Evolutionary conservation across 2,113 vertebrate genomes (phyloP).

Genomic region (Gallinago media): DNA sequence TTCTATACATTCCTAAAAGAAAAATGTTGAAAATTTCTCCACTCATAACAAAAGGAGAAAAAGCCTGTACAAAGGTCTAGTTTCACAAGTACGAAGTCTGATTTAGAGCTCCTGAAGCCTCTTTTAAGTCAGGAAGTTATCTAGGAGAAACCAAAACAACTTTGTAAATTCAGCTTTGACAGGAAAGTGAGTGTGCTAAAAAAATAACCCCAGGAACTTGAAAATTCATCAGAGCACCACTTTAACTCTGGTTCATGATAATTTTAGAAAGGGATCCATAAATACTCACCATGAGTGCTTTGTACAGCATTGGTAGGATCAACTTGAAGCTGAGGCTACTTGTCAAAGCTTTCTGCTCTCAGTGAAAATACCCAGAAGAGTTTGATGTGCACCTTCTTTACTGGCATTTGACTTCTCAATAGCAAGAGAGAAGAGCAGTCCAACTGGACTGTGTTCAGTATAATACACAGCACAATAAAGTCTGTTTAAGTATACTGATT

Average conservation of each 20-base stretch:
- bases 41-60: neutral
- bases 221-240: neutral
- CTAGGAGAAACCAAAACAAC: constrained; percentile 25
- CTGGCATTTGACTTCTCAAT: neutral
- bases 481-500: neutral
- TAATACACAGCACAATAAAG: neutral
- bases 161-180: neutral
- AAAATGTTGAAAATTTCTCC: neutral
- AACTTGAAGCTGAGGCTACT: neutral
- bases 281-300: neutral
- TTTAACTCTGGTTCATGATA: neutral
- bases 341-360: neutral
- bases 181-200: neutral
- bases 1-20: neutral
- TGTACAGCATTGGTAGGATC: neutral
- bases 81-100: neutral
- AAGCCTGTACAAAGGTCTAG: neutral
- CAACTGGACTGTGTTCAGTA: neutral
- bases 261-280: neutral
- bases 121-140: constrained; percentile 16
- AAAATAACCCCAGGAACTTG: neutral
- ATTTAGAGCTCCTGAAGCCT: neutral
- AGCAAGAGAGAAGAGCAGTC: neutral
- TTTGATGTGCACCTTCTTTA: neutral
- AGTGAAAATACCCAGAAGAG: neutral